These are phyloP conservation scores for Ectropis crepuscularia DNA, from an alignment of 2,888 invertebrate genomes.

Conservation along the genomic window DNA sequence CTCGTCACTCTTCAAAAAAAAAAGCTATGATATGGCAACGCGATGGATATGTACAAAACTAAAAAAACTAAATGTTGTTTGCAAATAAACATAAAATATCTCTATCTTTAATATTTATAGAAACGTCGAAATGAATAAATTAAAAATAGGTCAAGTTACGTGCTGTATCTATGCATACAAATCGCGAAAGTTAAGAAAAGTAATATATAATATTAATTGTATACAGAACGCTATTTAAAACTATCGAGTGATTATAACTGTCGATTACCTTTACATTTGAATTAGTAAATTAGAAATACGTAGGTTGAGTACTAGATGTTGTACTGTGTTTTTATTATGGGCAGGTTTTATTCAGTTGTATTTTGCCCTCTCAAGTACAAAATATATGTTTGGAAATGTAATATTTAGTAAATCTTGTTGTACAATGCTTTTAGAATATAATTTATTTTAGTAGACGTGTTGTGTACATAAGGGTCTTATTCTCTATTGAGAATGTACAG, in stretches of 20 bases:
- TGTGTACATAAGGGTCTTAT: slow-evolving; percentile 61
- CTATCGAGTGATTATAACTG: slow-evolving; percentile 2
- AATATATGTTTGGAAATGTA: slow-evolving; percentile 43
- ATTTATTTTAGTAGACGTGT: slow-evolving; percentile 53
- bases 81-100: no score
- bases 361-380: slow-evolving; percentile 52
- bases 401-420: slow-evolving; percentile 45
- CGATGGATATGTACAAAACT: no score
- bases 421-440: slow-evolving; percentile 57
- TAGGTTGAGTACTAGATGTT: no score
- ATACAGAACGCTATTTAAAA: slow-evolving; percentile 15
- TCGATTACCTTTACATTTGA: slow-evolving; percentile 7
- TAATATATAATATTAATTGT: neutral
- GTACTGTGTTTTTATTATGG: neutral
- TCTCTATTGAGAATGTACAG: slow-evolving; percentile 78
- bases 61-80: no score
- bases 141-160: no score
- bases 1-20: no score
- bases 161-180: no score
- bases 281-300: neutral
- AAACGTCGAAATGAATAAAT: no score
- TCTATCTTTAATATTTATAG: no score
- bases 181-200: neutral
- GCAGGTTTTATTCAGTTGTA: neutral
- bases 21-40: no score